Base-by-base conservation (phyloP, 2,113 vertebrate genomes). In the Ctenodactylus gundi region DNA sequence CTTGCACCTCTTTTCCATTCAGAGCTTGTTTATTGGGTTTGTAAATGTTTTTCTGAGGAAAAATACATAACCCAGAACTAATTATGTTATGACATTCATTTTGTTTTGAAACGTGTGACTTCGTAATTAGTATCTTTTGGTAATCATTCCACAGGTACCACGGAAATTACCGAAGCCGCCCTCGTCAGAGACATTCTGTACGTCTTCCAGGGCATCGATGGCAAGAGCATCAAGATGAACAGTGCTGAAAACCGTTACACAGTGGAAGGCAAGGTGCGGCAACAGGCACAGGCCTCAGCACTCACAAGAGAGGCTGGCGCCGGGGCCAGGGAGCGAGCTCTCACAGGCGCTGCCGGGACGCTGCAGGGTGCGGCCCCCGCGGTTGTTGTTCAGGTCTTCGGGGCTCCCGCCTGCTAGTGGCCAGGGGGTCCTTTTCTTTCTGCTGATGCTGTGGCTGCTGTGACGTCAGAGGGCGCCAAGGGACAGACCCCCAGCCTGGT, bases 121-220 rank as follows among this genome's bases (percentile, higher is more conserved):
- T 44, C 57, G 41, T 83, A 55, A 81, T 58, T 31, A 0, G 27
- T 86, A 0, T 68, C 31, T 94, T 85, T 58, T 4, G 20, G 72
- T 94, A 84, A 60, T 62, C 5, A 4, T 36, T 91, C 87, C 93
- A 6, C 67, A 98, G 98, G 98, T 39, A 95, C 98, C 96, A 97
- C 98, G 88, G 99, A 99, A 98, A 98, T 99, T 57, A 98, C 98
- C 0, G 99, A 99, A 97, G 98, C 98, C 3, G 98, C 98, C 65
- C 98, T 99, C 51, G 99, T 99, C 88, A 98, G 99, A 97, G 99
- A 99, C 97, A 98, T 99, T 97, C 98, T 99, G 44, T 99, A 99
- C 85, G 99, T 99, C 96, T 99, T 99, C 98, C 99, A 99, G 98
- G 99, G 99, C 96, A 99, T 99, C 92, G 99, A 99, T 64, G 99